Evolutionary conservation across 2,113 vertebrate genomes (phyloP), one percentile per base, ranked within the genome.

Genomic region (Machaerirhynchus nigripectus): DNA sequence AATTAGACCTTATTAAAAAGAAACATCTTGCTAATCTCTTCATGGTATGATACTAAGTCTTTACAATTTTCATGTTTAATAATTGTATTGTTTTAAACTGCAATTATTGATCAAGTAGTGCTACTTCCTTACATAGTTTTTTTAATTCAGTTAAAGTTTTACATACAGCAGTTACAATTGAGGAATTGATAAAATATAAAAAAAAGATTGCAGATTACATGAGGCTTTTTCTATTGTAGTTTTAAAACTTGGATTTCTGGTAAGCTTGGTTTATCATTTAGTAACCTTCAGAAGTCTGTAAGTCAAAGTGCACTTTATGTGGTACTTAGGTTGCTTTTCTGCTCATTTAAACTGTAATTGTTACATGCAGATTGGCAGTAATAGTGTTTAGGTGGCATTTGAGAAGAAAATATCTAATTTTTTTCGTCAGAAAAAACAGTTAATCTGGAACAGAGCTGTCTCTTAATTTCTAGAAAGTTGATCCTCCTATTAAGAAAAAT

Each of bases 1-100:
- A 99, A 74, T 87, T 99, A 47, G 99, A 99, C 23, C 85, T 95
- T 26, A 93, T 99, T 69, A 97, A 87, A 89, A 99, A 98, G 96
- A 99, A 98, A 95, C 97, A 56, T 37, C 98, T 99, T 26, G 97
- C 95, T 26, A 97, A 97, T 81, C 98, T 98, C 75, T 96, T 97
- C 46, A 92, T 40, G 97, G 99, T 99, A 98, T 30, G 87, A 11
- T 67, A 19, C 17, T 30, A 73, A 67, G 14, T 31, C 31, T 81
- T 67, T 16, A 26, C 50, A 4, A 30, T 65, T 57, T 80, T 80
- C 5, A 28, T 52, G 7, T 56, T 57, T 74, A 89, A 68, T 53
- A 21, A 40, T 13, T n/a, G 8, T 67, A 2, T 40, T 40, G 16
- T 30, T 83, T 84, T 33, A 49, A 40, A 55, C 11, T 70, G 10